Evolutionary conservation across 2,113 vertebrate species (phyloP).

Genomic region (Canis aureus): DNA sequence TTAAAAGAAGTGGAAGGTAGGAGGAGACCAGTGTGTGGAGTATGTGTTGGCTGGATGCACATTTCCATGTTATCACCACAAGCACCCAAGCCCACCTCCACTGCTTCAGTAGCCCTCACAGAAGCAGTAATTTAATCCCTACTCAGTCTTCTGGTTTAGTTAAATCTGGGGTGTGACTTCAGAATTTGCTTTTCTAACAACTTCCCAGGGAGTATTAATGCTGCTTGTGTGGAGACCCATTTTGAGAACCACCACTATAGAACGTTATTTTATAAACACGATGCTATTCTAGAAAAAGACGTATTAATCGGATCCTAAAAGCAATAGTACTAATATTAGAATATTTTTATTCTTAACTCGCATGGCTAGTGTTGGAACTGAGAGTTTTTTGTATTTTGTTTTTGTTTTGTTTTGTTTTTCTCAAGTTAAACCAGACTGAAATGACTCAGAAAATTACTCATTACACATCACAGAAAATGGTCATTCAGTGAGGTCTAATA

Average conservation of each 20-base stretch:
- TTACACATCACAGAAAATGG: conserved; percentile 19
- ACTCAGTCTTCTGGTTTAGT: background rate
- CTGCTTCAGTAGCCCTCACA: background rate
- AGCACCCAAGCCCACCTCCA: background rate
- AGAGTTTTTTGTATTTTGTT: background rate
- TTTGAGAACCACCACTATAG: background rate
- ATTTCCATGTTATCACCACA: background rate
- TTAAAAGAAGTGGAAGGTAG: background rate
- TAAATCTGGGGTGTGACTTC: background rate
- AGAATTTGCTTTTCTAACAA: background rate
- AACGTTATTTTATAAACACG: conserved; percentile 11
- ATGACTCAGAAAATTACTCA: background rate
- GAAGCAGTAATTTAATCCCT: background rate
- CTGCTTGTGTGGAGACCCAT: background rate
- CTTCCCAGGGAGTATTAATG: background rate
- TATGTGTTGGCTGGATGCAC: background rate
- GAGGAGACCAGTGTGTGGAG: background rate
- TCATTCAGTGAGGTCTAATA: background rate
- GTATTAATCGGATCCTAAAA: background rate
- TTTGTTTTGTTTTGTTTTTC: background rate
- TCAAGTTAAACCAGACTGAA: background rate
- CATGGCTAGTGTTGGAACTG: background rate
- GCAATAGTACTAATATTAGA: background rate
- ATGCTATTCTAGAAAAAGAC: background rate
- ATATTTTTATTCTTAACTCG: background rate